Base-by-base conservation (phyloP, 2,797 vertebrate genomes). In the Bovichtus diacanthus region DNA sequence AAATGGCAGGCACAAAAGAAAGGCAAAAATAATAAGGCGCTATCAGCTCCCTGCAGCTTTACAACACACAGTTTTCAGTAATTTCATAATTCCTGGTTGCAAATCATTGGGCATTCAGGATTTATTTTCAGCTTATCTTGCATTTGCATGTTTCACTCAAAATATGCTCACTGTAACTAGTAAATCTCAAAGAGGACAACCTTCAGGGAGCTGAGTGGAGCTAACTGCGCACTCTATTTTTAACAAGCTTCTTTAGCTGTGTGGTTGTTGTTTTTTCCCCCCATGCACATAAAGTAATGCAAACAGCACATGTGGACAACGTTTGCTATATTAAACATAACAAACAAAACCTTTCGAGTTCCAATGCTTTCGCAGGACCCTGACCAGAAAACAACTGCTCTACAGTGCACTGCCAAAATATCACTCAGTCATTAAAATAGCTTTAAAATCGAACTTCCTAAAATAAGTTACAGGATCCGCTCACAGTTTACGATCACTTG, bases 41-140 rank as follows among this genome's bases (percentile, higher is more conserved):
- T 56, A 73, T 80, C 53, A 27, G 62, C 55, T 49, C 36, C 16
- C 27, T 59, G 58, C 71, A 70, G 71, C 71, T 70, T 39, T 11
- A 54, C 56, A 53, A 44, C 8, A 43, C 56, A 60, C 60, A 13
- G 15, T 54, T 59, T 38, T 18, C 15, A 39, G 19, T 39, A 39
- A 59, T 71, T 70, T 71, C 21, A 36, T 34, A 50, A 61, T 70
- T 76, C 29, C 44, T 64, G 70, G 21, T 39, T 29, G 60, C 16
- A 31, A 43, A 55, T 76, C 49, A 39, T 29, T 39, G 18, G 31
- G 21, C 31, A 38, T 13, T 16, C 41, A 47, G 50, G 70, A 73
- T 73, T 47, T 47, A 55, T 62, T 62, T 49, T 16, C 11, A 18
- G 23, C 3, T 47, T 56, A 55, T 73, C 39, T 72, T 15, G 13